Evolutionary conservation across 2,797 vertebrate genomes (phyloP).

Genomic region (Bovichtus diacanthus): DNA sequence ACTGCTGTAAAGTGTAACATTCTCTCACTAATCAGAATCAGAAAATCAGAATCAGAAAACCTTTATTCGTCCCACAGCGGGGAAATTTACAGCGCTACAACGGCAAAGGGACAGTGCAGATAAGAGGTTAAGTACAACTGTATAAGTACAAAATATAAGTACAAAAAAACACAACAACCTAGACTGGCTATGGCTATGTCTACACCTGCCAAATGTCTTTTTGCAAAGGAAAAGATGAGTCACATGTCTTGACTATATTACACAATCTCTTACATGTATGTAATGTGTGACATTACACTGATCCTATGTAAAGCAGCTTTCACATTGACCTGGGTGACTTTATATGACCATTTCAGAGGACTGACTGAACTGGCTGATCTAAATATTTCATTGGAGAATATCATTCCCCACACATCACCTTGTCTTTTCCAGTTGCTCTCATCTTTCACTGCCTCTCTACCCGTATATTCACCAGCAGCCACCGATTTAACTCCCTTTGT

Average conservation of each 20-base stretch:
- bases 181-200: not conserved
- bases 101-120: too few relatives aligned
- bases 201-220: not conserved
- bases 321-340: not conserved
- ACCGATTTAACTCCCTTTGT: slow-evolving; percentile 23
- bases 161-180: too few relatives aligned
- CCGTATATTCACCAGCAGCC: slow-evolving; percentile 33
- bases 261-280: not conserved
- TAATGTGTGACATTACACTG: not conserved
- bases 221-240: slow-evolving; percentile 1
- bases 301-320: not conserved
- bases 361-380: not conserved
- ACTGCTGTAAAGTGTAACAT: too few relatives aligned
- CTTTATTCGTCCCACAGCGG: too few relatives aligned
- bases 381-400: slow-evolving; percentile 13
- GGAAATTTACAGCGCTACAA: too few relatives aligned
- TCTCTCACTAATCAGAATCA: too few relatives aligned
- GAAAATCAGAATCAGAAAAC: too few relatives aligned
- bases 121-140: too few relatives aligned
- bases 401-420: slow-evolving; percentile 9
- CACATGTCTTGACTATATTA: not conserved
- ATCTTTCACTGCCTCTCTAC: slow-evolving; percentile 13
- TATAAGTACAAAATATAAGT: too few relatives aligned
- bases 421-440: slow-evolving; percentile 5
- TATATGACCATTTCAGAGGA: not conserved